Percentiles rank a stretch among this genome's conserved stretches.
Conservation (phyloP, 2,888 invertebrate genomes). For the Eupelmus urozonus region DNA sequence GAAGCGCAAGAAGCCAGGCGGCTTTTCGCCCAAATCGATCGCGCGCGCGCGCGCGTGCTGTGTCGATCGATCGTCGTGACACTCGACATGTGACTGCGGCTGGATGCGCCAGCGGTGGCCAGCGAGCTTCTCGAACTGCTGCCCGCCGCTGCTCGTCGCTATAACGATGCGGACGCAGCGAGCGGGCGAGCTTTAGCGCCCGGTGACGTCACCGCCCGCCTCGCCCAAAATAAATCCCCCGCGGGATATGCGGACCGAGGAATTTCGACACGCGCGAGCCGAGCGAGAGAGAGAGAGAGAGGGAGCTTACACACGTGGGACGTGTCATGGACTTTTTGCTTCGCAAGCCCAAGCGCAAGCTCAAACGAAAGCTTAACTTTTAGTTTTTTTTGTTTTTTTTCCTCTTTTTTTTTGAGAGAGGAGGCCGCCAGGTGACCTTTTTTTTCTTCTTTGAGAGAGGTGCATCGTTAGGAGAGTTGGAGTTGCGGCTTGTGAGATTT, state of each 20-base stretch:
- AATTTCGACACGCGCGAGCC: constrained; percentile 51
- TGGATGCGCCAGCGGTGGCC: not conserved
- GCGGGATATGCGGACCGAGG: constrained; percentile 66
- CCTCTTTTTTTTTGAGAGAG: not conserved
- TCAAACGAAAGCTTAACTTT: too few relatives aligned
- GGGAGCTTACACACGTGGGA: constrained; percentile 69
- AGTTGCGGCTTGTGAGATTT: too few relatives aligned
- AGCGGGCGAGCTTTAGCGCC: not conserved
- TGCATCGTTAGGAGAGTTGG: too few relatives aligned
- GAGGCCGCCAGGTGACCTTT: not conserved
- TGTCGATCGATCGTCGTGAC: constrained; percentile 41
- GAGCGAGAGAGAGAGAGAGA: constrained; percentile 52
- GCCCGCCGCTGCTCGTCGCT: constrained; percentile 16
- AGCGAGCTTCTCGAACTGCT: constrained; percentile 15
- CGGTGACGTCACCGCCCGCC: constrained; percentile 68
- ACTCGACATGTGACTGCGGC: constrained; percentile 64
- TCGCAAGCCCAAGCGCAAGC: not conserved
- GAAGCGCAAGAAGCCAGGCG: not conserved
- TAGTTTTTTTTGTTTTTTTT: not conserved
- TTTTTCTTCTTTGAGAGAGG: not conserved
- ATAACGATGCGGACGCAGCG: constrained; percentile 12
- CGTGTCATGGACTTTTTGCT: constrained; percentile 67
- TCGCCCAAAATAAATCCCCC: constrained; percentile 74
- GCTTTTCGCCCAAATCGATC: too few relatives aligned
- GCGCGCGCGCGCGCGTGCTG: not conserved